Conservation (phyloP, 2,888 invertebrate genomes). For the Platerodrilus igneus region DNA sequence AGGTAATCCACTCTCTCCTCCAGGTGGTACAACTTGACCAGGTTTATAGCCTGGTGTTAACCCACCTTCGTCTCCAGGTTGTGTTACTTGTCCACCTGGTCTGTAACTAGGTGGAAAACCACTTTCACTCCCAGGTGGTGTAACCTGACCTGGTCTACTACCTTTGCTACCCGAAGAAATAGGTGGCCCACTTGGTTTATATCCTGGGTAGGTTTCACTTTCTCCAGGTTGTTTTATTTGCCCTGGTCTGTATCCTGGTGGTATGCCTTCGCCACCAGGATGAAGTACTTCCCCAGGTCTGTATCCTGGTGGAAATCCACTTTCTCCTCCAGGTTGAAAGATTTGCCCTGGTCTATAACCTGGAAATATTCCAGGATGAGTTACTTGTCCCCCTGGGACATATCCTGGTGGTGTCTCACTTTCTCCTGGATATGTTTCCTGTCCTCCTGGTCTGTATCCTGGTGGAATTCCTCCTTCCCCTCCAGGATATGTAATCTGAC, state of each 20-base stretch:
- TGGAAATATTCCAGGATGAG: conserved; percentile 2
- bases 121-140: background rate
- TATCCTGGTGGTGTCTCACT: conserved; percentile 3
- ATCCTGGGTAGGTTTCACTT: conserved; percentile 7
- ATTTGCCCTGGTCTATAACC: background rate
- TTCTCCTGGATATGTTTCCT: background rate
- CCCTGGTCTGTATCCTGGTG: conserved; percentile 17
- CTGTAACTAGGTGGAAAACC: background rate
- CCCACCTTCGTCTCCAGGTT: no score
- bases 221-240: conserved; percentile 12
- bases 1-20: no score
- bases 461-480: conserved; percentile 17
- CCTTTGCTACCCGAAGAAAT: conserved; percentile 4
- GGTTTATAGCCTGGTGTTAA: background rate
- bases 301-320: background rate
- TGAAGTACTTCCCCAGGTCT: conserved; percentile 4
- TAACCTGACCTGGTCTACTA: background rate
- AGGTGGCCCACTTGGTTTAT: conserved; percentile 5
- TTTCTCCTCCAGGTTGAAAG: background rate
- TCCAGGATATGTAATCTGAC: conserved; percentile 10
- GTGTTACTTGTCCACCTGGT: conserved; percentile 3
- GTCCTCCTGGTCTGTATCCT: conserved; percentile 5
- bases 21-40: background rate
- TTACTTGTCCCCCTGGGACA: conserved; percentile 8
- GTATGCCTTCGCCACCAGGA: conserved; percentile 3